Conservation (phyloP, 2,113 vertebrate genomes). For the Abramis brama region DNA sequence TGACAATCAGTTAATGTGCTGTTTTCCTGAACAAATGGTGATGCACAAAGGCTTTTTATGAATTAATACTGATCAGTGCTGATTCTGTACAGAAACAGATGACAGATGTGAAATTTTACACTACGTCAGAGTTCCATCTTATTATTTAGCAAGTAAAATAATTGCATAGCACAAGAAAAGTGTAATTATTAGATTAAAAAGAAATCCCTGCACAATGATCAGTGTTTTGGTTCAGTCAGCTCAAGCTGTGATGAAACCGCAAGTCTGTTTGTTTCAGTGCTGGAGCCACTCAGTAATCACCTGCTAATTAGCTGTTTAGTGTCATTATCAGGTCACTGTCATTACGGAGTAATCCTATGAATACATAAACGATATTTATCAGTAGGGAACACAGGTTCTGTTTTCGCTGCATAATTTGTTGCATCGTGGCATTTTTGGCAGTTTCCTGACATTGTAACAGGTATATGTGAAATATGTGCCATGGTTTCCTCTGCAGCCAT, state of each 20-base stretch:
- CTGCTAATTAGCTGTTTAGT: conserved; percentile 6
- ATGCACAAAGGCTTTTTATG: background rate
- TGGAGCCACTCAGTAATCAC: conserved; percentile 7
- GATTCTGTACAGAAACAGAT: background rate
- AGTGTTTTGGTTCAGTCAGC: background rate
- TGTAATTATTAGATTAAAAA: background rate
- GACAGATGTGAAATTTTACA: background rate
- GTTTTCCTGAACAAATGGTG: background rate
- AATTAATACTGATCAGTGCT: background rate
- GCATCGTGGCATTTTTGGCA: background rate
- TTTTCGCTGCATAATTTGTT: conserved; percentile 13
- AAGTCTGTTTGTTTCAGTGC: background rate
- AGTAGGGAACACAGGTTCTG: background rate
- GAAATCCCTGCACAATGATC: background rate
- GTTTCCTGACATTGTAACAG: conserved; percentile 19
- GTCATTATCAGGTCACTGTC: conserved; percentile 17
- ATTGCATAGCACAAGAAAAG: background rate
- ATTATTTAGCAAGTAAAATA: background rate
- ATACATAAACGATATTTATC: conserved; percentile 21
- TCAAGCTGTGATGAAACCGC: background rate
- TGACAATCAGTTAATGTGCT: conserved; percentile 1
- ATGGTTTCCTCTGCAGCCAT: background rate
- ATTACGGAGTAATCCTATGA: background rate
- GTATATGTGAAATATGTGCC: conserved; percentile 12
- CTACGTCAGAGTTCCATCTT: background rate